A percentile compares a stretch with the other conserved stretches of the same genome.
phyloP scores from a whole-genome alignment of 92 coral and sea anemone species.

The Palythoa caribaeorum region DNA sequence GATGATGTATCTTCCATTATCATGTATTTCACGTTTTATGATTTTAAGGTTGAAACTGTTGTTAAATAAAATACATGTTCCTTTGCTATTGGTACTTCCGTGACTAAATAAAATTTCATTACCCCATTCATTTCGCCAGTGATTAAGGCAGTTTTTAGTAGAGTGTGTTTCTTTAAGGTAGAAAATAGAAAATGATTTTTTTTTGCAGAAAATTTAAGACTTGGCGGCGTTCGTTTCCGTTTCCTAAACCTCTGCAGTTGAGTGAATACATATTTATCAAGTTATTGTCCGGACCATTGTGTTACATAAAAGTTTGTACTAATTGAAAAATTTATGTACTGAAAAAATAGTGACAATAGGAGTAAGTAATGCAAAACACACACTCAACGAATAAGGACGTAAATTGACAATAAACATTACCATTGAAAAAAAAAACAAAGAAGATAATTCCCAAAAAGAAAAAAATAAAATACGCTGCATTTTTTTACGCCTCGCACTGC shows the following conservation, averaged over 20 bases:
- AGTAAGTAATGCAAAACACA: neutral
- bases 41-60: too few species aligned
- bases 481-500: neutral
- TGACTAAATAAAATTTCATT: constrained; percentile 24
- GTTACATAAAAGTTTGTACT: neutral
- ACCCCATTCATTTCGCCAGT: constrained; percentile 52
- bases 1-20: too few species aligned
- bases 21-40: too few species aligned
- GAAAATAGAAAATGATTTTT: neutral
- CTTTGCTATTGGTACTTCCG: constrained; percentile 24
- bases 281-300: neutral
- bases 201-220: constrained; percentile 7
- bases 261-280: too few species aligned
- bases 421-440: too few species aligned
- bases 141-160: neutral
- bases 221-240: neutral
- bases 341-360: neutral
- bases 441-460: neutral
- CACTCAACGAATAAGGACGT: neutral
- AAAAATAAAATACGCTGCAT: neutral
- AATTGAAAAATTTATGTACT: neutral
- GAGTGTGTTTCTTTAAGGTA: constrained; percentile 21
- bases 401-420: neutral
- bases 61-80: too few species aligned
- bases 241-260: neutral